A percentile compares a stretch with the other conserved stretches of the same genome.
Conservation (phyloP, 2,113 vertebrate species). For the Rhynchopsitta pachyrhyncha region DNA sequence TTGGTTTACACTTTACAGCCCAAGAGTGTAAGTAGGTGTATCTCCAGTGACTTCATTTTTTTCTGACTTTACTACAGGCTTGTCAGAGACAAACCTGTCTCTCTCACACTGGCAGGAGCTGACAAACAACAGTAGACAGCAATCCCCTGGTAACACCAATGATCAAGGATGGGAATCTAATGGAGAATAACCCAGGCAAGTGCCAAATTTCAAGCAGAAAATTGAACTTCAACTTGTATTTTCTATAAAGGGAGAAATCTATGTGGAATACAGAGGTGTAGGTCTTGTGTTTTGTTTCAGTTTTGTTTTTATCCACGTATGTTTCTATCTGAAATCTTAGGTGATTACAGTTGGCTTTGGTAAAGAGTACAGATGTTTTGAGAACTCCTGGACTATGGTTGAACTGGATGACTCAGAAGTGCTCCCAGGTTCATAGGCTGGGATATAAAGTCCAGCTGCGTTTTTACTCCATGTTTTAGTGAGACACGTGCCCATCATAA, state of each 20-base stretch:
- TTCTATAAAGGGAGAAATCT: background rate
- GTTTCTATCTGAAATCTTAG: background rate
- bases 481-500: background rate
- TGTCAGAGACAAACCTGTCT: background rate
- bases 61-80: background rate
- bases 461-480: background rate
- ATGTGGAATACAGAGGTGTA: background rate
- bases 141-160: background rate
- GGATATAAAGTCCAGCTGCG: background rate
- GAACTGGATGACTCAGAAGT: background rate
- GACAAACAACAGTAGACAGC: background rate
- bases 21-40: background rate
- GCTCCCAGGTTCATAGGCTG: background rate
- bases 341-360: background rate
- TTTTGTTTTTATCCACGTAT: background rate
- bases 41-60: background rate
- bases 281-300: background rate
- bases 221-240: background rate
- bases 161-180: background rate
- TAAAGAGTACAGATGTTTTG: background rate
- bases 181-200: background rate
- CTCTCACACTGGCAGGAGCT: background rate
- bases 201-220: background rate
- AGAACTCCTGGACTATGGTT: background rate
- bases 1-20: background rate